These are phyloP conservation scores for Stomatorhinus ivindoensis DNA, from an alignment of 2,113 vertebrate species.

Conservation along the genomic window DNA sequence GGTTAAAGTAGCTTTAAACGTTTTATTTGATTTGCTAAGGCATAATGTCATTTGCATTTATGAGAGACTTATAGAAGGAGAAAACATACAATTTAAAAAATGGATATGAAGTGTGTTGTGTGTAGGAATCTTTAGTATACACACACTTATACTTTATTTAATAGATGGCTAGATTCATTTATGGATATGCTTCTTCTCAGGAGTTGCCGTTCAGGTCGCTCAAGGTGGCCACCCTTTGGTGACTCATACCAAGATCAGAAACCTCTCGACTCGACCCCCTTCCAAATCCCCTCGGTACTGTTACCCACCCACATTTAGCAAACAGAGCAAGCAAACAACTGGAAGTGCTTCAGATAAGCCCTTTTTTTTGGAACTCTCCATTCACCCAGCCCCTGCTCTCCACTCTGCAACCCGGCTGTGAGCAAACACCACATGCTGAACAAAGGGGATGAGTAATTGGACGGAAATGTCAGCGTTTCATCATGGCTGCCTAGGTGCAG, in stretches of 20 bases:
- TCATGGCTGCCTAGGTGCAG: slow-evolving; percentile 39
- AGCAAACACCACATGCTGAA: slow-evolving; percentile 61
- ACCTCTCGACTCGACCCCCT: neutral
- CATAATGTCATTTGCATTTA: neutral
- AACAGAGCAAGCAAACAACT: slow-evolving; percentile 41
- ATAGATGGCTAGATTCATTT: neutral
- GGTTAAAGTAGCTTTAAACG: neutral
- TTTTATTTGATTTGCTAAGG: neutral
- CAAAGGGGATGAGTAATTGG: slow-evolving; percentile 68
- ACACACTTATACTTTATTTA: neutral
- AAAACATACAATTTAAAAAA: neutral
- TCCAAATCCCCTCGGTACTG: slow-evolving; percentile 31
- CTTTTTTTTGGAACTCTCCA: slow-evolving; percentile 21
- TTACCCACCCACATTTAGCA: slow-evolving; percentile 38
- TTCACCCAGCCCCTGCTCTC: slow-evolving; percentile 33
- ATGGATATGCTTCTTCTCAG: neutral
- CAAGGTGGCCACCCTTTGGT: neutral
- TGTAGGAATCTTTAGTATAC: neutral
- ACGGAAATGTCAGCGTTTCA: slow-evolving; percentile 65
- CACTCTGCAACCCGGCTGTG: slow-evolving; percentile 49
- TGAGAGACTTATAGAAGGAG: neutral
- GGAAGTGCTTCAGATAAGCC: slow-evolving; percentile 37
- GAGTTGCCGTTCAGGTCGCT: neutral
- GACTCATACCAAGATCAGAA: neutral
- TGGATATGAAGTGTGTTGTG: neutral